Evolutionary conservation across 2,888 invertebrate genomes (phyloP), one percentile per base, ranked within the genome.

Genomic region (Dysmachus trigonus): DNA sequence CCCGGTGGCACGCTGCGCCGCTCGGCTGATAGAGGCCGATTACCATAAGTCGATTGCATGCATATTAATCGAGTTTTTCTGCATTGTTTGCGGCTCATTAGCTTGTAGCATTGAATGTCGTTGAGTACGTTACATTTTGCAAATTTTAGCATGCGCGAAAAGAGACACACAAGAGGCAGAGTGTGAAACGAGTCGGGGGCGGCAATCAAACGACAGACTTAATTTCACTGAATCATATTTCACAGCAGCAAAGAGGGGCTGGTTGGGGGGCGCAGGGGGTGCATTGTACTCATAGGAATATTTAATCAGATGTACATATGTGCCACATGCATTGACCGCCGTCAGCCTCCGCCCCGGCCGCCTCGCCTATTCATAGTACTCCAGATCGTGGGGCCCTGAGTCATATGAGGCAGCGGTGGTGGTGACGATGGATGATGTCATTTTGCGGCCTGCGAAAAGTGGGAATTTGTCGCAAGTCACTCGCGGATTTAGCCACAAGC

Each of bases 221-320:
- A 76, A 76, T 76, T 76, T 76, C 76, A 76, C 76, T 76, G 76
- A 76, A 76, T 76, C 76, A 76, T 76, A 76, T 76, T 76, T 76
- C 41, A 76, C 22, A 22, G 1, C 8, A 38, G 3, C 10, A n/a
- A 72, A 15, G 31, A 30, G 5, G 33, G 33, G 33, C 10, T 38
- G 38, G 38, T 38, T 18, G 8, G 2, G 7, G 33, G 74, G n/a
- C 7, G 62, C 62, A 10, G 10, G 22, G 10, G 62, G 27, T 27
- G 10, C 62, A 13, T 18, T 62, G 35, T 38, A 73, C 33, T 76
- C 18, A 13, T 7, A 41, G 3, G 35, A 76, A 76, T 31, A 76
- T 35, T 35, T 76, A 73, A 35, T 76, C 35, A 33, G 76, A 38
- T 76, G 38, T 76, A 22, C 27, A 62, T 62, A 47, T 74, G 31